Evolutionary conservation across 2,888 invertebrate species (phyloP).

Genomic region (Allolobophora icterica): DNA sequence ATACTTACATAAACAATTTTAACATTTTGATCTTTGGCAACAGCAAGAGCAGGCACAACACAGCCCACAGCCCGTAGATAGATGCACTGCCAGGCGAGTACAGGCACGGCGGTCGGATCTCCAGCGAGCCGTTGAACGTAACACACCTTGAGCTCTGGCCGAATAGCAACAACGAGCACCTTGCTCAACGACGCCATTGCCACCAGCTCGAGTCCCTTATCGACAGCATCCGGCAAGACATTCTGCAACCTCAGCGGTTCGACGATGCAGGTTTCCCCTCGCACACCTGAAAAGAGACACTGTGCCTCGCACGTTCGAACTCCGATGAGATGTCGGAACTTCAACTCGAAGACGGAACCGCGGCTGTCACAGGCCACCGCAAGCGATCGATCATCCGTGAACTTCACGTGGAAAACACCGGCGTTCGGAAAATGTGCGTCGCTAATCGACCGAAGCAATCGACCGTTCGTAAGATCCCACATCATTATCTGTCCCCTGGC

Average conservation of each 20-base stretch:
- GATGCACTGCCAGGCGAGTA: conserved; percentile 90
- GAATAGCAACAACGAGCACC: conserved; percentile 79
- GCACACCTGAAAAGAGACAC: conserved; percentile 93
- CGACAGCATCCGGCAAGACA: conserved; percentile 71
- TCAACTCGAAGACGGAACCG: conserved; percentile 92
- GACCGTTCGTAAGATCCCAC: conserved; percentile 81
- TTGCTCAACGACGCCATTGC: conserved; percentile 93
- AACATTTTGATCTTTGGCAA: conserved; percentile 82
- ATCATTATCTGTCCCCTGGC: conserved; percentile 85
- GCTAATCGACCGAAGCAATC: conserved; percentile 75
- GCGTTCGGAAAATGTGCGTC: conserved; percentile 85
- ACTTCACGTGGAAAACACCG: conserved; percentile 80
- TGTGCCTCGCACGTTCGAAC: conserved; percentile 86
- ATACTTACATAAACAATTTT: conserved; percentile 79
- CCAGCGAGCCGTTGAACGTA: conserved; percentile 53
- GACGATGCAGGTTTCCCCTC: conserved; percentile 86
- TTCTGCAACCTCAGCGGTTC: conserved; percentile 74
- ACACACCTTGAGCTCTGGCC: conserved; percentile 76
- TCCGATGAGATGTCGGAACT: conserved; percentile 82
- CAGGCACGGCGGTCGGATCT: conserved; percentile 78
- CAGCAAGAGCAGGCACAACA: conserved; percentile 85
- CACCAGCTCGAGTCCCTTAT: conserved; percentile 79
- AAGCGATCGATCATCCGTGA: conserved; percentile 76
- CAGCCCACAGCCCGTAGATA: conserved; percentile 73
- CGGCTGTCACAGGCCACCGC: conserved; percentile 88